phyloP scores from a whole-genome alignment of 1,140 invertebrate species.

The Bactericera cockerelli region DNA sequence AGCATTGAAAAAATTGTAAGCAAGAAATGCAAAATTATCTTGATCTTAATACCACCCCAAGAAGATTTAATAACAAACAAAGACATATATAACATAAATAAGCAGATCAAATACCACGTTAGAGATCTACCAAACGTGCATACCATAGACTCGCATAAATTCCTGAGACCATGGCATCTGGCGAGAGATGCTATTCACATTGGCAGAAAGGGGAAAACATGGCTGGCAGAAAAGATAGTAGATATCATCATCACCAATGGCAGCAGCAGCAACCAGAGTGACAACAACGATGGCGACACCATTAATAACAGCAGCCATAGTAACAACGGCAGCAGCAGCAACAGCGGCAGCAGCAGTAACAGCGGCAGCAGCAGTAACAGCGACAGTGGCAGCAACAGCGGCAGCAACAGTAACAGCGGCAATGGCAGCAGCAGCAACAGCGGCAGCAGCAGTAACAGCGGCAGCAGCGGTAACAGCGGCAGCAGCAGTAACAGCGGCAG shows the following conservation, averaged over 20 bases:
- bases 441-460: background rate
- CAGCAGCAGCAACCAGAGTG: background rate
- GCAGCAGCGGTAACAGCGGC: background rate
- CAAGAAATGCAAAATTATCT: too few relatives aligned
- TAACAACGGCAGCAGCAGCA: background rate
- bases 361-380: background rate
- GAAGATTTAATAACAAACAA: too few relatives aligned
- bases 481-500: background rate
- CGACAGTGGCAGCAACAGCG: background rate
- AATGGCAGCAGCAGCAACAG: background rate
- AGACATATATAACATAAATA: too few relatives aligned
- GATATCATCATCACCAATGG: background rate
- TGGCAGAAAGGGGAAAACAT: too few relatives aligned
- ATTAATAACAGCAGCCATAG: slow-evolving; percentile 11
- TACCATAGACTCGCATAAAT: too few relatives aligned
- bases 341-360: slow-evolving; percentile 7
- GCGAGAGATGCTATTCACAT: too few relatives aligned
- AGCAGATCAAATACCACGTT: too few relatives aligned
- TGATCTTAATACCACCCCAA: too few relatives aligned
- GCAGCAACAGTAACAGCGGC: background rate
- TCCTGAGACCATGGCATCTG: too few relatives aligned
- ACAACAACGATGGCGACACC: background rate
- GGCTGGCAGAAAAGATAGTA: too few relatives aligned
- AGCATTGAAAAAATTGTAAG: too few relatives aligned
- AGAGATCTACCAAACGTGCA: too few relatives aligned